Evolutionary conservation across 2,113 vertebrate species (phyloP), one percentile per base, ranked within the genome.

Genomic region (Ceuthmochares aereus): DNA sequence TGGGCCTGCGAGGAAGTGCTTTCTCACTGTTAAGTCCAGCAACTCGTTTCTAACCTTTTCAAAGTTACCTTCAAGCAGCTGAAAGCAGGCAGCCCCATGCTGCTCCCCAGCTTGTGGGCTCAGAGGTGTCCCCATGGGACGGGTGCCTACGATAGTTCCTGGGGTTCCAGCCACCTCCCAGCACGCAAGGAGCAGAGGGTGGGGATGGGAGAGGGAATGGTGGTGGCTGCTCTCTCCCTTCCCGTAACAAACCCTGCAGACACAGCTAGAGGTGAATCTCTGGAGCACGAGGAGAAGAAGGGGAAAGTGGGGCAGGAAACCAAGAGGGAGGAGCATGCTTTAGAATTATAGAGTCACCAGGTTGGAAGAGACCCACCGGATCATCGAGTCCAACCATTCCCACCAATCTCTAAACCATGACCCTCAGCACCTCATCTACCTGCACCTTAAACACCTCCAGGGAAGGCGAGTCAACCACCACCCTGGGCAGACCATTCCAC

Each of bases 1-100:
- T 0, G 0, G 27, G n/a, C 30, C 18, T 58, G 4, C 0, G 0
- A 45, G 54, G 25, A 45, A 73, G 16, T 10, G 2, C 62, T 73
- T 85, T 10, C 9, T 7, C 21, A 11, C 2, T 2, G 7, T 14
- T 21, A 85, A 82, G 26, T 32, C 47, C 55, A 60, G 40, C 0
- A 21, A 21, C 14, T 30, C 5, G 0, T 8, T 63, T 66, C 2
- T 70, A 5, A 73, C 17, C 30, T 78, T 74, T 56, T 6, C 34
- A 14, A 34, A 60, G 29, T 43, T 63, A n/a, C 75, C 29, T 92
- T 51, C 70, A 60, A 52, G 55, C 56, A 72, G 4, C 13, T 26
- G 79, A 34, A 52, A 69, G n/a, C 1, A 1, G 81, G 30, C 30
- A 83, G 51, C 10, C 30, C 42, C 14, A 2, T 5, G 45, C 43